phyloP scores from a whole-genome alignment of 2,888 invertebrate genomes.

The Deilephila elpenor region DNA sequence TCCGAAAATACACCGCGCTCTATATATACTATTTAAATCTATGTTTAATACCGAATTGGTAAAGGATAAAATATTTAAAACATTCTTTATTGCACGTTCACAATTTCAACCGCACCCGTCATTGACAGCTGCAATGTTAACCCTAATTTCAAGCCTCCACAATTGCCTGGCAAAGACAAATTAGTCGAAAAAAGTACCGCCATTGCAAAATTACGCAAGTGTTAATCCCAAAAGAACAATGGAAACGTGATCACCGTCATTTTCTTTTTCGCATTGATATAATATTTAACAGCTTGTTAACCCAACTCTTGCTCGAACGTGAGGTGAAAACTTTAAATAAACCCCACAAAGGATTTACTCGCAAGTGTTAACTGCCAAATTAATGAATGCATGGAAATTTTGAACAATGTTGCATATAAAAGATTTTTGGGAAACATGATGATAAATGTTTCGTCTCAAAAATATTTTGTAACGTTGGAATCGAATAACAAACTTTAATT shows the following conservation, averaged over 20 bases:
- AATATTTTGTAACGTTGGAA: too few species aligned
- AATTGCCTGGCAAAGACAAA: constrained; percentile 1
- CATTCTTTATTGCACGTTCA: background rate
- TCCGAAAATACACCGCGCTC: too few species aligned
- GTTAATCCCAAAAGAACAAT: constrained; percentile 11
- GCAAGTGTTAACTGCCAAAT: constrained; percentile 7
- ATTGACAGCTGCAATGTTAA: constrained; percentile 14
- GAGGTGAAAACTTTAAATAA: background rate
- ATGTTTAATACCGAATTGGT: background rate
- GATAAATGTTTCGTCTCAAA: background rate
- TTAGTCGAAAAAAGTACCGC: background rate
- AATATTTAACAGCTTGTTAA: constrained; percentile 16
- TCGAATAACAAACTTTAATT: too few species aligned
- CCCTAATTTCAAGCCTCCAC: constrained; percentile 7
- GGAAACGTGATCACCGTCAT: background rate
- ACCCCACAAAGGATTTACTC: background rate
- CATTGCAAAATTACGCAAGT: background rate
- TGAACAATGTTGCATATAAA: background rate
- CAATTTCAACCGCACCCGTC: constrained; percentile 2
- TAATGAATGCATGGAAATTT: background rate
- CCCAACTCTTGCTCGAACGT: background rate
- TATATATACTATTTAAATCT: background rate
- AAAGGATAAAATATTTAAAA: background rate
- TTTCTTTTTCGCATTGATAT: background rate
- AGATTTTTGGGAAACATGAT: background rate